Evolutionary conservation across 1,140 invertebrate genomes (phyloP).

Genomic region (Musca domestica): DNA sequence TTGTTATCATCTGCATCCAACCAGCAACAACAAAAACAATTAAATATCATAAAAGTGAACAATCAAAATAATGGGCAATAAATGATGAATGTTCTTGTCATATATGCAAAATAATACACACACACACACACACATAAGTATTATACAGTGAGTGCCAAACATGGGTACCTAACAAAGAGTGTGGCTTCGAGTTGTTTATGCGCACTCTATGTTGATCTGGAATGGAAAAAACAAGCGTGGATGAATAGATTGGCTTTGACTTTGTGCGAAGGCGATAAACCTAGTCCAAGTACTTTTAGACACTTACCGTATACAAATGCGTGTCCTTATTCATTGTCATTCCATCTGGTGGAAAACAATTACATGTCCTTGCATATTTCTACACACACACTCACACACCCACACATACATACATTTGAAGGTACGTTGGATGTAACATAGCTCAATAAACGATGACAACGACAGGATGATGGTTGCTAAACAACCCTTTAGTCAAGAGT

Average conservation of each 20-base stretch:
- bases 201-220: too few species aligned
- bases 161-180: too few species aligned
- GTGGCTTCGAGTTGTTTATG: too few species aligned
- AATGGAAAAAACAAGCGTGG: too few species aligned
- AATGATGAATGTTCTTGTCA: slow-evolving; percentile 5
- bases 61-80: slow-evolving; percentile 18
- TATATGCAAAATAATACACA: background rate
- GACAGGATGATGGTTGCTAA: background rate
- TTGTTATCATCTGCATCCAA: too few species aligned
- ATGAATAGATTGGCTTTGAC: too few species aligned
- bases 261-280: too few species aligned
- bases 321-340: background rate
- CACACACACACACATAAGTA: too few species aligned
- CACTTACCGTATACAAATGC: background rate
- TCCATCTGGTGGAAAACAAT: too few species aligned
- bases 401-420: background rate
- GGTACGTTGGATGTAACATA: background rate
- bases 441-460: background rate
- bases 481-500: background rate
- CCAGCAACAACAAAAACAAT: slow-evolving; percentile 14
- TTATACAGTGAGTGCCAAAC: too few species aligned
- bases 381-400: background rate
- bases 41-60: slow-evolving; percentile 6
- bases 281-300: too few species aligned
- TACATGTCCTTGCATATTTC: background rate